Conservation (phyloP, 2,797 vertebrate species). For the Silurus aristotelis region DNA sequence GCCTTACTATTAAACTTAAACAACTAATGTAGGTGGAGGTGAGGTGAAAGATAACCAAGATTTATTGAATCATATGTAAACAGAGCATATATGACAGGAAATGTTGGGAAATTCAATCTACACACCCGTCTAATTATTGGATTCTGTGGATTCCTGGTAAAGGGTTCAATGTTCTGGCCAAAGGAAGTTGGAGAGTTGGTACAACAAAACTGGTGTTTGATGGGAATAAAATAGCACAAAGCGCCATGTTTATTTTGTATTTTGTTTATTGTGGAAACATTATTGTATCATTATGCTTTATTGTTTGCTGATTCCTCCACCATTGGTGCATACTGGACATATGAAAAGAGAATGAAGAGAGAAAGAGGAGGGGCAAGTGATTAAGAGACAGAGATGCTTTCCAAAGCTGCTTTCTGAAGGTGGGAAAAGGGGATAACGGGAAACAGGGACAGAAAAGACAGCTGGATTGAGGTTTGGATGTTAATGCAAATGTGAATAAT, state of each 20-base stretch:
- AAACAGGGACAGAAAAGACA: slow-evolving; percentile 33
- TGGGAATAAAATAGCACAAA: not conserved
- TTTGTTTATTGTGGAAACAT: not conserved
- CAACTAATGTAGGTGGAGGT: not conserved
- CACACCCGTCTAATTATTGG: not conserved
- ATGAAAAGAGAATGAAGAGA: slow-evolving; percentile 19
- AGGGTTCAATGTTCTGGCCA: not conserved
- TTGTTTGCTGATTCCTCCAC: not conserved
- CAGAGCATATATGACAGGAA: not conserved
- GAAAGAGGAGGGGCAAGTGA: slow-evolving; percentile 44
- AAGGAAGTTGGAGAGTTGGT: not conserved
- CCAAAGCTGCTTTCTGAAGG: slow-evolving; percentile 28
- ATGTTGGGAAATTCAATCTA: not conserved
- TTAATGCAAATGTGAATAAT: slow-evolving; percentile 60
- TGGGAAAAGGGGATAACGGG: slow-evolving; percentile 24
- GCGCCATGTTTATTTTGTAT: not conserved
- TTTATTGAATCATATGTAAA: not conserved
- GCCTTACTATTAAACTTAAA: not conserved
- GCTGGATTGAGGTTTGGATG: slow-evolving; percentile 39
- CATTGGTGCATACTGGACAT: not conserved
- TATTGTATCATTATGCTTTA: not conserved
- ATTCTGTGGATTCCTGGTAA: not conserved
- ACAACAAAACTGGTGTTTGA: not conserved
- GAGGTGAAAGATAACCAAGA: not conserved
- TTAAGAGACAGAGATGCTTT: slow-evolving; percentile 39